These are phyloP conservation scores for Parascotia fuliginaria DNA, from an alignment of 2,888 invertebrate genomes.

Conservation along the genomic window DNA sequence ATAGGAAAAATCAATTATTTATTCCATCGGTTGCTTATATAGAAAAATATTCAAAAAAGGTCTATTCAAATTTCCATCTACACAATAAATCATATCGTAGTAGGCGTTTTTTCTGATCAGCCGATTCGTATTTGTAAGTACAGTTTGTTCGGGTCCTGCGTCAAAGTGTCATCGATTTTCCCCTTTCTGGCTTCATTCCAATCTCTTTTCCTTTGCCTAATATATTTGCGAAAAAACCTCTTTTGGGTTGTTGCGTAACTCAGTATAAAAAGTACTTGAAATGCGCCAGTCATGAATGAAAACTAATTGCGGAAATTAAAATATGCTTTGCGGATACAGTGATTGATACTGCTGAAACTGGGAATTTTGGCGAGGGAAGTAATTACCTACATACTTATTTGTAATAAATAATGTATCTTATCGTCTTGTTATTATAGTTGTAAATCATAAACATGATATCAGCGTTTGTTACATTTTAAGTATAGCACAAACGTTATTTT, in stretches of 20 bases:
- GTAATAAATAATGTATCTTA: background rate
- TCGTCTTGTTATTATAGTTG: background rate
- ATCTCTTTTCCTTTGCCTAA: slow-evolving; percentile 69
- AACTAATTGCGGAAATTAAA: slow-evolving; percentile 15
- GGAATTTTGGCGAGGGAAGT: slow-evolving; percentile 10
- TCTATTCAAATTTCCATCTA: slow-evolving; percentile 26
- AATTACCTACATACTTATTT: slow-evolving; percentile 3
- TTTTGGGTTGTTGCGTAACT: slow-evolving; percentile 56
- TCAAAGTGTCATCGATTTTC: slow-evolving; percentile 71
- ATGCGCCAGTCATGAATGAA: slow-evolving; percentile 30
- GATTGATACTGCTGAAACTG: slow-evolving; percentile 23
- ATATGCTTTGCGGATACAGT: slow-evolving; percentile 18
- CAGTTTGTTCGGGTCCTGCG: slow-evolving; percentile 52
- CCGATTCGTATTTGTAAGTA: slow-evolving; percentile 43
- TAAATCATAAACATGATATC: background rate
- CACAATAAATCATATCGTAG: slow-evolving; percentile 41
- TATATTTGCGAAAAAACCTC: slow-evolving; percentile 71
- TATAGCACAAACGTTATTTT: background rate
- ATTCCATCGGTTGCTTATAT: background rate
- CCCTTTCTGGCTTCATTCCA: slow-evolving; percentile 72
- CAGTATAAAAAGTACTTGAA: slow-evolving; percentile 43
- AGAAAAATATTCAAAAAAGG: slow-evolving; percentile 15
- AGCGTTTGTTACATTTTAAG: background rate
- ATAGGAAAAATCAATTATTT: slow-evolving; percentile 1
- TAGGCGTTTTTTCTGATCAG: slow-evolving; percentile 38